phyloP scores from a whole-genome alignment of 2,113 vertebrate genomes.

The Ailuropoda melanoleuca region DNA sequence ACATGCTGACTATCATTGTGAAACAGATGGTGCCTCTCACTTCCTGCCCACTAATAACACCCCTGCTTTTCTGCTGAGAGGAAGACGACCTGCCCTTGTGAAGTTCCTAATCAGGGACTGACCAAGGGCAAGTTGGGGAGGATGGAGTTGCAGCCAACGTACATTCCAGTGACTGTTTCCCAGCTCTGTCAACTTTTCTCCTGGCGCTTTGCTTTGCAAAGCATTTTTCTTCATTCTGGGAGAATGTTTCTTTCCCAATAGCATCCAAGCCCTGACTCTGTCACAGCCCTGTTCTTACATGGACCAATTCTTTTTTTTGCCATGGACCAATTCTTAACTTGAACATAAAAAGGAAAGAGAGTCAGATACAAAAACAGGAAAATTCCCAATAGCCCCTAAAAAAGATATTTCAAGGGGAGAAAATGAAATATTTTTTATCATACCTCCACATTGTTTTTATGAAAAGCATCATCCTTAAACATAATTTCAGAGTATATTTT shows the following conservation, averaged over 20 bases:
- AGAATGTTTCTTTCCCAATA: neutral
- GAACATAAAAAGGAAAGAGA: neutral
- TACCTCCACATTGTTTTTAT: neutral
- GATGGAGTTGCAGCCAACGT: neutral
- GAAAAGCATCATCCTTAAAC: neutral
- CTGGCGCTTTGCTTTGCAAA: neutral
- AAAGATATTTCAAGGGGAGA: conserved; percentile 18
- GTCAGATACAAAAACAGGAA: neutral
- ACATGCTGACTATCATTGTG: neutral
- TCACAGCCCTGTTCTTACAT: neutral
- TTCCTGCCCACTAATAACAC: neutral
- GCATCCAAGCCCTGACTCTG: neutral
- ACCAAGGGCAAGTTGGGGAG: neutral
- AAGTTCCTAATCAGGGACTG: neutral
- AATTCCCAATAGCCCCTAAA: neutral
- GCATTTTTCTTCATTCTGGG: neutral
- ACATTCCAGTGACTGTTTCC: neutral
- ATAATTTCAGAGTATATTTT: neutral
- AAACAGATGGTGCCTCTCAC: neutral
- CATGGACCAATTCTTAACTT: neutral
- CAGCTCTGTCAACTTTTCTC: neutral
- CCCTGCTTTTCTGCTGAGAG: neutral
- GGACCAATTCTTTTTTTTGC: neutral
- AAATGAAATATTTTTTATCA: neutral
- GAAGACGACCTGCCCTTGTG: neutral